These are phyloP conservation scores for Diploscapter pachys DNA, from an alignment of 1,140 invertebrate genomes.

Conservation along the genomic window DNA sequence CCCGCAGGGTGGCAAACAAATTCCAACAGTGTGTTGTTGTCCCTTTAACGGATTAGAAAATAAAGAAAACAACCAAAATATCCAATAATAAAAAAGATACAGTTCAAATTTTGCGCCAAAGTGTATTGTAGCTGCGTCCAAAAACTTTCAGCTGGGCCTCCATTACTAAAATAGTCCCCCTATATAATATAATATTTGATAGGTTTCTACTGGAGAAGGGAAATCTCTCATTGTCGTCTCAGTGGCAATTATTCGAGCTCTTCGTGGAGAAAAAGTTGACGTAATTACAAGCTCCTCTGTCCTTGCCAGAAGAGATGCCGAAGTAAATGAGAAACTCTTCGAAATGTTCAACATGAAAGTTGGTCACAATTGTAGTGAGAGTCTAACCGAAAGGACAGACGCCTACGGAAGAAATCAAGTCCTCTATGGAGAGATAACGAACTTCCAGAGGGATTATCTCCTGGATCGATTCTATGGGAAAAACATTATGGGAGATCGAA, in stretches of 20 bases:
- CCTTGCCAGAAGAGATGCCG: slow-evolving; percentile 27
- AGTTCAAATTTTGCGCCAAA: too few relatives aligned
- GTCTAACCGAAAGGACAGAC: background rate
- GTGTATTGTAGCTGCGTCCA: too few relatives aligned
- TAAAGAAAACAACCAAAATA: too few relatives aligned
- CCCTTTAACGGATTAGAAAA: too few relatives aligned
- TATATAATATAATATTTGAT: background rate
- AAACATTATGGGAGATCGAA: slow-evolving; percentile 14
- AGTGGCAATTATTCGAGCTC: slow-evolving; percentile 15
- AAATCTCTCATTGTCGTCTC: slow-evolving; percentile 27
- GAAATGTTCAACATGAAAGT: slow-evolving; percentile 7
- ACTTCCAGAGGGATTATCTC: slow-evolving; percentile 14
- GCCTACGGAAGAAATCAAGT: slow-evolving; percentile 15
- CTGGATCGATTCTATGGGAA: slow-evolving; percentile 12
- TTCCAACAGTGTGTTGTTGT: too few relatives aligned
- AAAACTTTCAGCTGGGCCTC: too few relatives aligned
- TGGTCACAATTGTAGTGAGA: slow-evolving; percentile 20
- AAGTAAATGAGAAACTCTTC: slow-evolving; percentile 12
- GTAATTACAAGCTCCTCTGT: slow-evolving; percentile 24
- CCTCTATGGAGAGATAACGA: slow-evolving; percentile 18
- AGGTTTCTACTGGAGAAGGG: slow-evolving; percentile 24
- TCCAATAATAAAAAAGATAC: too few relatives aligned
- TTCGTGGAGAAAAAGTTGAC: slow-evolving; percentile 8
- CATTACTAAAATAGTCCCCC: too few relatives aligned
- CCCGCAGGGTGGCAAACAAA: too few relatives aligned